Base-by-base conservation (phyloP, 2,888 invertebrate genomes). In the Melipona bicolor region DNA sequence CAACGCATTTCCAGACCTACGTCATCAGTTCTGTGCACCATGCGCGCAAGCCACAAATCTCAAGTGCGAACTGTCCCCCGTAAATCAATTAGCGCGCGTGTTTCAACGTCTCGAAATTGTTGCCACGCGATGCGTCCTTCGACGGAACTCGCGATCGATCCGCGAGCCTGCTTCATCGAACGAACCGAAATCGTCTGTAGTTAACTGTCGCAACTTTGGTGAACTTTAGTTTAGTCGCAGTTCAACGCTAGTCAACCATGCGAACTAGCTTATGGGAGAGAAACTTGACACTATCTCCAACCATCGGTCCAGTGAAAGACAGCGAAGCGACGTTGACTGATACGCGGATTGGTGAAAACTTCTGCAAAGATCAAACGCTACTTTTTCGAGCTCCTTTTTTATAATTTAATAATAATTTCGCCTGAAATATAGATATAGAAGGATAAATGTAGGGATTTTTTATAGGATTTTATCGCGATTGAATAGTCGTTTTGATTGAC, bases 251-350 rank as follows among this genome's bases (percentile, higher is more conserved):
- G 19, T 68, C 70, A 59, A 76, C 54, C 59, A n/a, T 54, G 64
- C 4, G 21, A 13, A 50, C 54, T 61, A 19, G 79, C 43, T 69
- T 59, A 81, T 84, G 83, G 36, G 74, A 52, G 70, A 83, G 71
- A 85, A 87, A 86, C 85, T 83, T 73, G 74, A n/a, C 77, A 74
- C 75, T 82, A 85, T 84, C 85, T 81, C 87, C 87, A 59, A 86
- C 83, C 78, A 84, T 72, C 85, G 79, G 89, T 85, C 82, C 81
- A 77, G 80, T 76, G 81, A 76, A 88, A 76, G 84, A 84, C 86
- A 86, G 84, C 74, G 70, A n/a, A n/a, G n/a, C 56, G n/a, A 13
- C 2, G 32, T 43, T 43, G 43, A 9, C 9, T 9, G 43, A 43
- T 9, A 43, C 43, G 9, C 3, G 3, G 43, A 43, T 43, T 43